Evolutionary conservation across 2,797 vertebrate genomes (phyloP).

Genomic region (Falco novaeseelandiae): DNA sequence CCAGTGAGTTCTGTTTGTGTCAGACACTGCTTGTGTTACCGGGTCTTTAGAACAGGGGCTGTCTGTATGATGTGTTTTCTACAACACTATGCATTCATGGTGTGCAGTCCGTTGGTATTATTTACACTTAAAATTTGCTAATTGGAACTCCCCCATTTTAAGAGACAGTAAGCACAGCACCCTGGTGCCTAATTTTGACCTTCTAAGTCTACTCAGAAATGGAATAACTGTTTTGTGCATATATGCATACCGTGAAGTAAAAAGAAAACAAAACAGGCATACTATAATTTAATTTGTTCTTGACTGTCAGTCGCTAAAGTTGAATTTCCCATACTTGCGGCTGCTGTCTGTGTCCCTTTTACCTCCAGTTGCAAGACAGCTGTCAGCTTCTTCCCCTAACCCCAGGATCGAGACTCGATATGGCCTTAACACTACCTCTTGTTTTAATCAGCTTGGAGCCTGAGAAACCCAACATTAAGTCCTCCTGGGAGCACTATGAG

Average conservation of each 20-base stretch:
- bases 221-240: neutral
- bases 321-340: slow-evolving; percentile 38
- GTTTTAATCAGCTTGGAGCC: slow-evolving; percentile 77
- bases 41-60: neutral
- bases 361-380: slow-evolving; percentile 76
- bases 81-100: neutral
- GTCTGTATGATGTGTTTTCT: neutral
- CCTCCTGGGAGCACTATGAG: slow-evolving; percentile 71
- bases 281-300: slow-evolving; percentile 6
- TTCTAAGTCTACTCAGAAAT: neutral
- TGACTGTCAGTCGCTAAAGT: neutral
- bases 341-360: slow-evolving; percentile 52
- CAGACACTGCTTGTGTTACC: neutral
- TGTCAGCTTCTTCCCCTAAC: slow-evolving; percentile 71
- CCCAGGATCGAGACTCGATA: slow-evolving; percentile 68
- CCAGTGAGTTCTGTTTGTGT: neutral
- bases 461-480: slow-evolving; percentile 69
- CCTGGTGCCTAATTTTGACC: neutral
- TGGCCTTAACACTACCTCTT: slow-evolving; percentile 75
- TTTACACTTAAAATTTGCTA: neutral
- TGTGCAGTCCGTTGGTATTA: neutral
- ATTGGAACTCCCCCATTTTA: neutral
- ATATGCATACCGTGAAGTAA: neutral
- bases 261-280: neutral
- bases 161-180: neutral